Conservation (phyloP, 2,797 vertebrate genomes). For the Pseudotriccus pelzelni region DNA sequence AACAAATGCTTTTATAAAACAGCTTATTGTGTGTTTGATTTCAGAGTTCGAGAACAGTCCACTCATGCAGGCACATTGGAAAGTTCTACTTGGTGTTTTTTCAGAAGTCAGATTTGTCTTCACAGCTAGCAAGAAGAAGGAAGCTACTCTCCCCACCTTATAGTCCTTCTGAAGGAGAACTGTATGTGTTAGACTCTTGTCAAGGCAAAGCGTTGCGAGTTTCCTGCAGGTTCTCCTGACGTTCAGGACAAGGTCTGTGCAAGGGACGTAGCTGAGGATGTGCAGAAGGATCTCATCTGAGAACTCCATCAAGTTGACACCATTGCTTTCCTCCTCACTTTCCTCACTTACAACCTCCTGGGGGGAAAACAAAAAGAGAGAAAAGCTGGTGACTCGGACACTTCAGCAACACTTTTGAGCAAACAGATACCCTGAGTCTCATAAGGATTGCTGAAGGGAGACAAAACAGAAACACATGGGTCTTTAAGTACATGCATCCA, state of each 20-base stretch:
- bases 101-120: neutral
- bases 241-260: slow-evolving; percentile 86
- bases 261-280: slow-evolving; percentile 88
- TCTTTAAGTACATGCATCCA: neutral
- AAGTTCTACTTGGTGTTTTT: neutral
- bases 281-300: slow-evolving; percentile 94
- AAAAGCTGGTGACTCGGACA: neutral
- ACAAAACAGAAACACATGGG: neutral
- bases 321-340: slow-evolving; percentile 39
- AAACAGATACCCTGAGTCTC: rapidly evolving
- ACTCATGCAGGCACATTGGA: neutral
- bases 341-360: slow-evolving; percentile 74
- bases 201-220: slow-evolving; percentile 84
- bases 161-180: slow-evolving; percentile 89
- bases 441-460: neutral
- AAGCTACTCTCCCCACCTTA: slow-evolving; percentile 75
- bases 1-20: slow-evolving; percentile 32
- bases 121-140: neutral
- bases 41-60: neutral
- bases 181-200: slow-evolving; percentile 88
- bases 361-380: rapidly evolving
- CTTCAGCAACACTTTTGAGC: neutral
- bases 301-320: slow-evolving; percentile 86
- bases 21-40: neutral
- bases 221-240: slow-evolving; percentile 89